A percentile compares a stretch with the other conserved stretches of the same genome.
These are phyloP conservation scores for Tonatia bakeri DNA, from an alignment of 2,113 vertebrate species.

Conservation along the genomic window DNA sequence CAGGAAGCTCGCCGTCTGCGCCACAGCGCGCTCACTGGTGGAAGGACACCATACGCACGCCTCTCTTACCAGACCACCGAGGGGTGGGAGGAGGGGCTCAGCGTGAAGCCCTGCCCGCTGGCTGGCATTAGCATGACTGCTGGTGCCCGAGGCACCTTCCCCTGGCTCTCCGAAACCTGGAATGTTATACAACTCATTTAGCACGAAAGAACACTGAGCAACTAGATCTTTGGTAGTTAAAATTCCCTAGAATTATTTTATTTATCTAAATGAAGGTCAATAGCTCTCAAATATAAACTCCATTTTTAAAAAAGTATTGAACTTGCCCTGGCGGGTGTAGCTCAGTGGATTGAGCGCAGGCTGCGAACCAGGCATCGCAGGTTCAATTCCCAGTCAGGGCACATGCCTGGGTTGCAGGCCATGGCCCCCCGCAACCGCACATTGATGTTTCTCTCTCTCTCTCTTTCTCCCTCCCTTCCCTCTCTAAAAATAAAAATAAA, in stretches of 20 bases:
- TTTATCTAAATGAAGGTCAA: background rate
- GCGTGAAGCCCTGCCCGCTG: fast-evolving
- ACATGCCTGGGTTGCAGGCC: no score
- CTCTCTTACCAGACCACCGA: background rate
- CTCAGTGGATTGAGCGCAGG: no score
- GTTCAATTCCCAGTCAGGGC: no score
- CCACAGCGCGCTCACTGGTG: background rate
- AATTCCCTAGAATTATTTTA: background rate
- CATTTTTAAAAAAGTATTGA: background rate
- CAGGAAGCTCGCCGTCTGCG: background rate
- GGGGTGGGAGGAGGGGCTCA: background rate
- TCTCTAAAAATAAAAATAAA: no score
- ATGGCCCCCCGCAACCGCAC: no score
- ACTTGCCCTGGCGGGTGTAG: no score
- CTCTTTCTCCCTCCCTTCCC: no score
- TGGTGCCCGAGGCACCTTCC: background rate
- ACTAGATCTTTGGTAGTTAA: background rate
- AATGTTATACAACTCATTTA: background rate
- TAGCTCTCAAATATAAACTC: background rate
- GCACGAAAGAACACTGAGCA: background rate
- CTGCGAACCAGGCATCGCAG: no score
- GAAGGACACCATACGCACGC: background rate
- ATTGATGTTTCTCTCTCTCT: no score
- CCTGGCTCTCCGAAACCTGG: background rate
- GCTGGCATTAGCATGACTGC: background rate